Base-by-base conservation (phyloP, 2,888 invertebrate species). In the Orthosia gracilis region DNA sequence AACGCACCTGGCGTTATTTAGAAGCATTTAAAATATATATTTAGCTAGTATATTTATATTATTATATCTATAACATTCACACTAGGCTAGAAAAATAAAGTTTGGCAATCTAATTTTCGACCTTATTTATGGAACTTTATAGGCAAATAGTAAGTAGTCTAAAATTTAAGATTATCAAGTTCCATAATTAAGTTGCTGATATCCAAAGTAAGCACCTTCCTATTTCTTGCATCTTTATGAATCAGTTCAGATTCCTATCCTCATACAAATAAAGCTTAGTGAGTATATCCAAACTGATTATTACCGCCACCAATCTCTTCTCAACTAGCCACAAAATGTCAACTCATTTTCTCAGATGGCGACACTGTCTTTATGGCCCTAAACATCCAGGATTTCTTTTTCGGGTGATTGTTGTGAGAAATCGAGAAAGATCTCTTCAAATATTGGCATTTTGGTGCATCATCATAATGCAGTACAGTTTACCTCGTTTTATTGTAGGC, bases 1-100 rank as follows among this genome's bases (percentile, higher is more conserved):
- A 75, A 73, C 77, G 73, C 72, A 62, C 73, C 67, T 17, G 73
- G 73, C 84, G 72, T 84, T 72, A 55, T 54, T 73, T 65, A 63
- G 52, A 78, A 83, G 83, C 68, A 50, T 77, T 69, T 52, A 71
- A 75, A 69, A 73, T 77, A 78, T 78, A 65, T 66, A 67, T 69
- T 75, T 62, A 26, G 31, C 65, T 66, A 69, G n/a, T 50, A 63
- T 73, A 72, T 73, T 65, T 47, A 59, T 75, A 74, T 73, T 54
- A 52, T 78, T 57, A 31, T 47, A 66, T 70, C 50, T 76, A 70
- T 76, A 63, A 76, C 70, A 58, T 69, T 67, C 70, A 80, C 57
- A 57, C 55, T 69, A 79, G 54, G 65, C 49, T 77, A 80, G 18
- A 69, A 76, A 80, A 69, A 76, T 58, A 72, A 70, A 57, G 54